Conservation (phyloP, 64 coral and sea anemone species). For the Stylophora pistillata region DNA sequence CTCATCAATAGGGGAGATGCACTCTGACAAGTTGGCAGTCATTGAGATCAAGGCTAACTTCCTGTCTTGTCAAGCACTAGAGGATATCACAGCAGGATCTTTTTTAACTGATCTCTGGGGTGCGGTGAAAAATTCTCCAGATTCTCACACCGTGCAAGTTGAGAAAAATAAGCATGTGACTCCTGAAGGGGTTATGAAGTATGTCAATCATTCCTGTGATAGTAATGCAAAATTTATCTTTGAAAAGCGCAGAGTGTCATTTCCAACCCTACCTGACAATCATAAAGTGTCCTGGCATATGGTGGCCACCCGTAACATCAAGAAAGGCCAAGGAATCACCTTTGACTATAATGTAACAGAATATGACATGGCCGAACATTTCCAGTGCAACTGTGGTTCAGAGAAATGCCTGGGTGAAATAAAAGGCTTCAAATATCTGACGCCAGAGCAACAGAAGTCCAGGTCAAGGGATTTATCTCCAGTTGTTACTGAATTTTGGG, state of each 20-base stretch:
- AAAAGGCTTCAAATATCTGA: conserved; percentile 44
- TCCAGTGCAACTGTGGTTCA: conserved; percentile 17
- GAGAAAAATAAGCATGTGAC: conserved; percentile 18
- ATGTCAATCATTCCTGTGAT: conserved; percentile 19
- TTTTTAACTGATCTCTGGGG: conserved; percentile 46
- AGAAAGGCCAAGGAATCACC: conserved; percentile 27
- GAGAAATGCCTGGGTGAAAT: conserved; percentile 17
- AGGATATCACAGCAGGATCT: conserved; percentile 17
- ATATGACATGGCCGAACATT: conserved; percentile 20
- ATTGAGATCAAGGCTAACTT: not conserved
- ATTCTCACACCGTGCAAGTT: conserved; percentile 7
- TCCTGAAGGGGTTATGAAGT: not conserved
- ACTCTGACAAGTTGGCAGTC: conserved; percentile 20
- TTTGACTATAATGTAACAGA: conserved; percentile 38
- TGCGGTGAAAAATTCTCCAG: conserved; percentile 2
- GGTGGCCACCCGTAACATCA: conserved; percentile 17
- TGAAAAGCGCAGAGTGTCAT: not conserved
- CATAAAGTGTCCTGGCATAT: conserved; percentile 10
- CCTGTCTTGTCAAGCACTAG: conserved; percentile 27
- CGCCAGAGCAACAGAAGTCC: not conserved
- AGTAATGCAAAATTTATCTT: conserved; percentile 33
- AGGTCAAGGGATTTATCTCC: conserved; percentile 15
- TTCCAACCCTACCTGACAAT: not conserved
- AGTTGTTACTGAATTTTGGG: not conserved
- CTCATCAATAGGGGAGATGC: not conserved